Evolutionary conservation across 2,797 vertebrate genomes (phyloP).

Genomic region (Neosalanx taihuensis): DNA sequence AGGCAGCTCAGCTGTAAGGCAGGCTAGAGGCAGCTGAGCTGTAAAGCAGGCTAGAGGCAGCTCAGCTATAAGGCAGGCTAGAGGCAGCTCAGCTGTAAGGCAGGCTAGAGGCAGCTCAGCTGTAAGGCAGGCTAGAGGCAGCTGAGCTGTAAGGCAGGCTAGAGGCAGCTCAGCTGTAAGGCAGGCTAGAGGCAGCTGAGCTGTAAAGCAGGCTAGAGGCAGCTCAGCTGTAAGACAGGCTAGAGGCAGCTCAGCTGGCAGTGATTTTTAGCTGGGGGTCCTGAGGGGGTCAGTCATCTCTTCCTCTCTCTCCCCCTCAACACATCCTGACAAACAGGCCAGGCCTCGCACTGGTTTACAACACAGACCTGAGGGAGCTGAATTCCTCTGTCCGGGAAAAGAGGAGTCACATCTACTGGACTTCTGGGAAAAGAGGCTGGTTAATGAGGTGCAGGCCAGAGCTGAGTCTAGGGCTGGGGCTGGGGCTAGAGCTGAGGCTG

Average conservation of each 20-base stretch:
- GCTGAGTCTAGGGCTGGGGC: conserved; percentile 1
- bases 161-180: conserved; percentile 58
- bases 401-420: conserved; percentile 69
- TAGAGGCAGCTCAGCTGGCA: conserved; percentile 65
- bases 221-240: conserved; percentile 62
- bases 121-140: conserved; percentile 27
- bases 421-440: conserved; percentile 68
- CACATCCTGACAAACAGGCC: conserved; percentile 65
- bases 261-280: conserved; percentile 62
- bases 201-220: conserved; percentile 46
- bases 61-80: conserved; percentile 52
- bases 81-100: conserved; percentile 58
- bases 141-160: too few species aligned
- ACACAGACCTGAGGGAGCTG: conserved; percentile 64
- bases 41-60: conserved; percentile 35
- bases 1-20: conserved; percentile 65
- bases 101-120: conserved; percentile 50
- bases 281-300: conserved; percentile 25
- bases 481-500: too few species aligned
- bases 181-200: conserved; percentile 45
- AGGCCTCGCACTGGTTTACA: conserved; percentile 64
- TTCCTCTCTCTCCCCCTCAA: conserved; percentile 42
- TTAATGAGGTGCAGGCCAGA: conserved; percentile 75
- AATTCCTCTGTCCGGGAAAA: conserved; percentile 65
- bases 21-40: conserved; percentile 54